Conservation (phyloP, 2,113 vertebrate species). For the Rynchops niger region DNA sequence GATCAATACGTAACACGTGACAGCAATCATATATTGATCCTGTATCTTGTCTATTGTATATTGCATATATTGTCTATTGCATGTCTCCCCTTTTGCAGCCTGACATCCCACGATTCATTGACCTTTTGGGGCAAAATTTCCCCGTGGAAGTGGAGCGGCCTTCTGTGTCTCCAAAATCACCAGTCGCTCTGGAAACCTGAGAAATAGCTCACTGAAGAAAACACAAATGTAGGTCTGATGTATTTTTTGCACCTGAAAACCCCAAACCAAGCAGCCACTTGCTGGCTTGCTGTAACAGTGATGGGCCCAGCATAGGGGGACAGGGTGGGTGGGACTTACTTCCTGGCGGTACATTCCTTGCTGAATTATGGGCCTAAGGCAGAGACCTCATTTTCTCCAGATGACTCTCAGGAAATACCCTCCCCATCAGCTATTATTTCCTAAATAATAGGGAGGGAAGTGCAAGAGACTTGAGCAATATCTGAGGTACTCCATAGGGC, state of each 20-base stretch:
- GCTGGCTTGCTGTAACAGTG: neutral
- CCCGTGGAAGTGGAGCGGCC: neutral
- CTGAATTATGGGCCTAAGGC: constrained; percentile 30
- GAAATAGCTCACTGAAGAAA: neutral
- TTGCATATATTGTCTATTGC: neutral
- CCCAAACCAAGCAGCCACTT: neutral
- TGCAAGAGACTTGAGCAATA: neutral
- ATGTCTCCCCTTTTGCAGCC: neutral
- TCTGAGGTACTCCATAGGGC: constrained; percentile 4
- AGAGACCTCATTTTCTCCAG: constrained; percentile 45
- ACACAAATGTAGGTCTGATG: neutral
- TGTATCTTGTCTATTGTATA: neutral
- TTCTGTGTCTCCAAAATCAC: neutral
- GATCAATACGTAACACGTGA: accelerated
- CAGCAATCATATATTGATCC: neutral
- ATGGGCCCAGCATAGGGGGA: neutral
- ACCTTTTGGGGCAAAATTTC: neutral
- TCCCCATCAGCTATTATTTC: constrained; percentile 57
- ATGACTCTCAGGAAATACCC: constrained; percentile 64
- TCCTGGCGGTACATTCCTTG: neutral
- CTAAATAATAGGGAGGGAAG: constrained; percentile 58
- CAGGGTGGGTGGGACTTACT: constrained; percentile 41
- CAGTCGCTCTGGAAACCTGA: neutral
- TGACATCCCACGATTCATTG: neutral
- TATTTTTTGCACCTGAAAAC: neutral